phyloP scores from a whole-genome alignment of 2,797 vertebrate species.

The Dermochelys coriacea region DNA sequence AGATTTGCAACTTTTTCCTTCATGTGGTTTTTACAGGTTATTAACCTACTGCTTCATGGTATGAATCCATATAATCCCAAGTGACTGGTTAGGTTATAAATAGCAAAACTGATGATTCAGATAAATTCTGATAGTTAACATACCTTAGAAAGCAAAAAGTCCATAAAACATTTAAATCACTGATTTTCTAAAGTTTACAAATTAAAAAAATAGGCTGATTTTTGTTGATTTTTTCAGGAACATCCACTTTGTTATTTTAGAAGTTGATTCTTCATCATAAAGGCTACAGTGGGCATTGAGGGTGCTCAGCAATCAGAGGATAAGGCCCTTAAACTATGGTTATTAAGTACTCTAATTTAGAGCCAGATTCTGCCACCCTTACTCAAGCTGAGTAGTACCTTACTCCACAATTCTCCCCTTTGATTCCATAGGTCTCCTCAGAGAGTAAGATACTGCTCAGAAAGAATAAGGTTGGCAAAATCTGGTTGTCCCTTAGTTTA shows the following conservation, averaged over 20 bases:
- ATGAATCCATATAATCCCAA: constrained; percentile 56
- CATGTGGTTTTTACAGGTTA: constrained; percentile 61
- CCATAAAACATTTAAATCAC: constrained; percentile 4
- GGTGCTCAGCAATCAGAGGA: background rate
- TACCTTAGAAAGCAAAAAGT: constrained; percentile 42
- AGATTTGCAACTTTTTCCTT: constrained; percentile 63
- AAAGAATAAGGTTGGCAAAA: background rate
- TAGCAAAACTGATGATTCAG: constrained; percentile 53
- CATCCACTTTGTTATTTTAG: background rate
- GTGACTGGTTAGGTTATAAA: constrained; percentile 46
- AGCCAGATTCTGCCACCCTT: background rate
- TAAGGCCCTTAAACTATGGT: background rate
- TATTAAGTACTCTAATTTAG: background rate
- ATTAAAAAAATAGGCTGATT: background rate
- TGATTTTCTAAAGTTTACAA: background rate
- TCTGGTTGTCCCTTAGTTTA: background rate
- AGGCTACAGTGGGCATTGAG: background rate
- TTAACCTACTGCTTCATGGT: constrained; percentile 43
- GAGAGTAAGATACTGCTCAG: background rate
- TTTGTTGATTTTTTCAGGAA: background rate
- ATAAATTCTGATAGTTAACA: constrained; percentile 38
- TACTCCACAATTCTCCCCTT: background rate
- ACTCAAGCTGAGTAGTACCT: background rate
- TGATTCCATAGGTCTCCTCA: background rate
- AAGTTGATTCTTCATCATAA: background rate